Evolutionary conservation across 2,888 invertebrate genomes (phyloP).

Genomic region (Leucozona laternaria): DNA sequence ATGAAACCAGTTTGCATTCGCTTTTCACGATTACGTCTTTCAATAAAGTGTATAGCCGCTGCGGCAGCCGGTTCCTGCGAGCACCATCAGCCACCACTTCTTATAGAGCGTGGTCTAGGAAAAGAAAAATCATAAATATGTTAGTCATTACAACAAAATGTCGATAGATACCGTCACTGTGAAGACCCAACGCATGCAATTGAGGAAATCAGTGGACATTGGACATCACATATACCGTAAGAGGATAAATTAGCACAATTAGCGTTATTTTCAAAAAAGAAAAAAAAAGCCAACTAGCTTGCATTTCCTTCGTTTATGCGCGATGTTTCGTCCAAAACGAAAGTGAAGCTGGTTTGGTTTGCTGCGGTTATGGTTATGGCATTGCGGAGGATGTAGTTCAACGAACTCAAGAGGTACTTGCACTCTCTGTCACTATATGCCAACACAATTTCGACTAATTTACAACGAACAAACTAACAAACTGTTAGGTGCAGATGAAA

Average conservation of each 20-base stretch:
- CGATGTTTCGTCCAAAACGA: not conserved
- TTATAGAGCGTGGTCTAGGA: not conserved
- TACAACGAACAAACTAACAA: not conserved
- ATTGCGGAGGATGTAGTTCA: slow-evolving; percentile 19
- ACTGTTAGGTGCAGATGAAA: not conserved
- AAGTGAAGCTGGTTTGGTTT: slow-evolving; percentile 16
- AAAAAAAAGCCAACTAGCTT: not conserved
- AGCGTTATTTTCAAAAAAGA: not conserved
- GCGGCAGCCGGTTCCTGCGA: slow-evolving; percentile 32
- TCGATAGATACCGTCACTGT: not conserved
- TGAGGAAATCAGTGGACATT: slow-evolving; percentile 28
- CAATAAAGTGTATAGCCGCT: too few relatives aligned
- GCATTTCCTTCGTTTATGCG: not conserved
- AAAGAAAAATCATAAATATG: slow-evolving; percentile 5
- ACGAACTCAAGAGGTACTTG: slow-evolving; percentile 34
- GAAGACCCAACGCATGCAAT: slow-evolving; percentile 1
- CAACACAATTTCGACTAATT: slow-evolving; percentile 7
- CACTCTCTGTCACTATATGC: slow-evolving; percentile 4
- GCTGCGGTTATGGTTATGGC: not conserved
- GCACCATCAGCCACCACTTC: not conserved
- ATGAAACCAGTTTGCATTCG: slow-evolving; percentile 41
- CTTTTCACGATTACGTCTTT: slow-evolving; percentile 37
- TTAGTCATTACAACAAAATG: slow-evolving; percentile 3
- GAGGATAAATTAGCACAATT: slow-evolving; percentile 34
- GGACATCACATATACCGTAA: not conserved